These are phyloP conservation scores for Empis stercorea DNA, from an alignment of 2,888 invertebrate genomes.

Conservation along the genomic window DNA sequence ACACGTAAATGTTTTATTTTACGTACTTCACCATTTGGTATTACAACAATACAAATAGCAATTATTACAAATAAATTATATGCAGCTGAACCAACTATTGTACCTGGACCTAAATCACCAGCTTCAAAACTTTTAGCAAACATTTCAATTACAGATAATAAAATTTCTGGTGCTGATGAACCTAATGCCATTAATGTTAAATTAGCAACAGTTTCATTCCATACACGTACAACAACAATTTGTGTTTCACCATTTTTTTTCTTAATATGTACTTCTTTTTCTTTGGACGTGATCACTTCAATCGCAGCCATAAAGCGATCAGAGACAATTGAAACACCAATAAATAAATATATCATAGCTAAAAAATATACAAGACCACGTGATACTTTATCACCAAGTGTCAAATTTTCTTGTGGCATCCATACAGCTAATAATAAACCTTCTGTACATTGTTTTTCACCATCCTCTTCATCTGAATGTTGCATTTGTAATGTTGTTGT, in stretches of 20 bases:
- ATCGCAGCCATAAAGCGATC: conserved; percentile 99
- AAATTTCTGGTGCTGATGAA: conserved; percentile 95
- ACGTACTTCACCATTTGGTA: conserved; percentile 82
- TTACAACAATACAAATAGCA: conserved; percentile 82
- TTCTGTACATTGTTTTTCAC: conserved; percentile 48
- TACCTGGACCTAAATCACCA: conserved; percentile 94
- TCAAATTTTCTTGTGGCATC: conserved; percentile 67
- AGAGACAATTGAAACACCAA: conserved; percentile 97
- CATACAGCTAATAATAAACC: conserved; percentile 84
- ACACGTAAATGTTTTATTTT: conserved; percentile 92
- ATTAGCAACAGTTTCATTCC: conserved; percentile 99
- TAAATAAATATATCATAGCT: conserved; percentile 83
- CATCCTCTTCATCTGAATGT: conserved; percentile 10
- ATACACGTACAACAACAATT: conserved; percentile 83
- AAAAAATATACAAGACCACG: conserved; percentile 87
- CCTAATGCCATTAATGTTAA: conserved; percentile 97
- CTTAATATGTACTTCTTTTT: conserved; percentile 85
- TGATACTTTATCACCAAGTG: conserved; percentile 61
- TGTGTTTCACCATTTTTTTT: conserved; percentile 78
- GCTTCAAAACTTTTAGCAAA: conserved; percentile 90
- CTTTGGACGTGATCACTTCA: conserved; percentile 97
- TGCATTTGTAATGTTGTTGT: background rate
- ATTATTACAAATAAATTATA: conserved; percentile 98
- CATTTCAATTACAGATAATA: conserved; percentile 95
- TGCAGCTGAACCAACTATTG: conserved; percentile 97